phyloP scores from a whole-genome alignment of 2,888 invertebrate genomes.

The Pristionchus exspectatus region DNA sequence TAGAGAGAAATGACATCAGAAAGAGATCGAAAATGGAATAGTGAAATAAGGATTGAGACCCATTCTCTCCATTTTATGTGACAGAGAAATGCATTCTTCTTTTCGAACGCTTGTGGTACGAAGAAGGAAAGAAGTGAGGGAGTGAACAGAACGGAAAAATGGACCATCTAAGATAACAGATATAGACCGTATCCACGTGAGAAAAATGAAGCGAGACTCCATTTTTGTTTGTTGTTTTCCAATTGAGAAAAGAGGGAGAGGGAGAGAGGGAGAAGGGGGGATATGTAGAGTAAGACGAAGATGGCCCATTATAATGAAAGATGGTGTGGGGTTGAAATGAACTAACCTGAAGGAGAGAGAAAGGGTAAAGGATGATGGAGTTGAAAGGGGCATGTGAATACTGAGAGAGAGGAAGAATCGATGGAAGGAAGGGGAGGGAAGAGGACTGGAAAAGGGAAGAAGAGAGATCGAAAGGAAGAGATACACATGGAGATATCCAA shows the following conservation, averaged over 20 bases:
- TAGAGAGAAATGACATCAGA: background rate
- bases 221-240: background rate
- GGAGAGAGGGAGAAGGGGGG: background rate
- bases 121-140: background rate
- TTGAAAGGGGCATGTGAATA: constrained; percentile 46
- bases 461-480: constrained; percentile 41
- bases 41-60: background rate
- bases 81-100: background rate
- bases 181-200: background rate
- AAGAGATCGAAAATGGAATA: background rate
- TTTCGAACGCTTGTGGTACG: background rate
- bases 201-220: constrained; percentile 7
- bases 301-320: background rate
- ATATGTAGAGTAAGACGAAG: background rate
- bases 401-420: constrained; percentile 48
- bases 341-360: constrained; percentile 54
- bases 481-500: constrained; percentile 1
- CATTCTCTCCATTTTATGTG: constrained; percentile 7
- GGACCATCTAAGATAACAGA: background rate
- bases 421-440: constrained; percentile 44
- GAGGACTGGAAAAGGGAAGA: constrained; percentile 30
- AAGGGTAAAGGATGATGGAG: constrained; percentile 50
- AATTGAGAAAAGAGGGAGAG: background rate
- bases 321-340: background rate
- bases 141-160: background rate